Evolutionary conservation across 1,140 invertebrate genomes (phyloP), one percentile per base, ranked within the genome.

Genomic region (Microplitis mediator): DNA sequence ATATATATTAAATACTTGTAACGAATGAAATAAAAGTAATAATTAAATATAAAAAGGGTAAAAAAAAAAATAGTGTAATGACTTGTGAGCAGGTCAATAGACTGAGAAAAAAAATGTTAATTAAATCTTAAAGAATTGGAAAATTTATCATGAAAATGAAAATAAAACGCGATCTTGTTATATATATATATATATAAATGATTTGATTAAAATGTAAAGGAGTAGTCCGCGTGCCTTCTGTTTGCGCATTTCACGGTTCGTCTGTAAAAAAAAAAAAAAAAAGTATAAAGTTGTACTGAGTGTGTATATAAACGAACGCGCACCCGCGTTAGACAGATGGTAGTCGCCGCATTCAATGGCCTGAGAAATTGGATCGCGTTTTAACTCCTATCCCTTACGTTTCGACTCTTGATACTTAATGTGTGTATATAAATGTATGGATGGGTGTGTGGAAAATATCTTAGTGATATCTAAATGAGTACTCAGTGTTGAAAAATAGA

Each of bases 161-260:
- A 66, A 34, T 54, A 62, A 64, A 69, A 74, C 79, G 73, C 65
- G 77, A 78, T 78, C n/a, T n/a, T n/a, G n/a, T n/a, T 9, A 70
- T 14, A n/a, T 13, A 54, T 13, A 54, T 5, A 9, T 45, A 9
- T 45, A 45, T 45, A 45, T 45, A 84, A 87, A 86, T 86, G 81
- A 86, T 87, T 87, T 86, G 86, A 87, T 87, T 86, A 86, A 86
- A 87, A 87, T 86, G 86, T 86, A 86, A 86, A 87, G 81, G 70
- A 74, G 54, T 45, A 45, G 39, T 52, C 58, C 36, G 65, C 35
- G 58, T 72, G 76, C 84, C 85, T 86, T 86, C 84, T 86, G 86
- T 87, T 87, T 86, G 84, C 85, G 84, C 85, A 87, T 87, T 87
- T 87, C 86, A 87, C 85, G 86, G 81, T 87, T 83, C 80, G 86